These are phyloP conservation scores for Heliconius cydno DNA, from an alignment of 2,888 invertebrate species.

Conservation along the genomic window DNA sequence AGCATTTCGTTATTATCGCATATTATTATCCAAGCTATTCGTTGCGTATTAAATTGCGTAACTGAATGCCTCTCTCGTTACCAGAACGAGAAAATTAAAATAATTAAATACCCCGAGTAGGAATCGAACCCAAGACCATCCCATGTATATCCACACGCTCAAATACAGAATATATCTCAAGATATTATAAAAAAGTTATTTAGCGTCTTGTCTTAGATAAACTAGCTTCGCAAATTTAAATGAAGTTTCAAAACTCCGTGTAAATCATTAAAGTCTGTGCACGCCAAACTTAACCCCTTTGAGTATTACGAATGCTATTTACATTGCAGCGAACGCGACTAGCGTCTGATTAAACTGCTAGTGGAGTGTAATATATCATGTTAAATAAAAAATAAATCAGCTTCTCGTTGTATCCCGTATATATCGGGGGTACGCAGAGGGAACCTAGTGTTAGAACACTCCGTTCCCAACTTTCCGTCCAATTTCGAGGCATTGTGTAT, in stretches of 20 bases:
- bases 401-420: no score
- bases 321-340: slow-evolving; percentile 8
- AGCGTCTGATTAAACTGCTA: background rate
- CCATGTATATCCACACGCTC: no score
- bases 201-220: background rate
- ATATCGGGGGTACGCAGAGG: no score
- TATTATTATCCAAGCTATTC: no score
- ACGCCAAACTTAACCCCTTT: slow-evolving; percentile 19
- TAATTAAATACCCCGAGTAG: background rate
- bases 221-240: background rate
- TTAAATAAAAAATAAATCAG: background rate
- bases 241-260: background rate
- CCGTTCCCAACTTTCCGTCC: no score
- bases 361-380: background rate
- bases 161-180: no score
- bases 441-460: no score
- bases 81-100: background rate
- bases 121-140: background rate
- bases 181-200: background rate
- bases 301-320: slow-evolving; percentile 19
- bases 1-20: no score
- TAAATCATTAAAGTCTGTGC: slow-evolving; percentile 9
- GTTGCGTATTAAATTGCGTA: no score
- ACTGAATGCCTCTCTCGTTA: no score
- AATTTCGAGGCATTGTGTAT: no score